These are phyloP conservation scores for Hyphantria cunea DNA, from an alignment of 1,140 invertebrate genomes.

Conservation along the genomic window DNA sequence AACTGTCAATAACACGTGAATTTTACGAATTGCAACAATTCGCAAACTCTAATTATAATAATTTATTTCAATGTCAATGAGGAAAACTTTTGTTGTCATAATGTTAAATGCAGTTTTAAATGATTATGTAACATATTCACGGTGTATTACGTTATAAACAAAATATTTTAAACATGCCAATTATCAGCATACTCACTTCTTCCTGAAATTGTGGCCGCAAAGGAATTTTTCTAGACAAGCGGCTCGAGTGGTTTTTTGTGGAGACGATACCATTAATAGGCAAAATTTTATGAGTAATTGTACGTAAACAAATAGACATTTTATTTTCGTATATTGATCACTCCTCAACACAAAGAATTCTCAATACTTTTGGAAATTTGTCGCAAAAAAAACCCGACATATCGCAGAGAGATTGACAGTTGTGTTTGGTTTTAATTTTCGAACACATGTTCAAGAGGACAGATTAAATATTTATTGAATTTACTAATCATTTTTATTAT, in stretches of 20 bases:
- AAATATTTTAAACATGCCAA: too few species aligned
- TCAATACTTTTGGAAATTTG: constrained; percentile 47
- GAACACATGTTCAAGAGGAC: constrained; percentile 4
- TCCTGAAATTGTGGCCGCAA: constrained; percentile 73
- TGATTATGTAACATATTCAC: too few species aligned
- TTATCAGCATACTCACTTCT: constrained; percentile 64
- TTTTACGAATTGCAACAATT: constrained; percentile 13
- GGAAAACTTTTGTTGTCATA: constrained; percentile 7
- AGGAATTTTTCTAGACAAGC: constrained; percentile 71
- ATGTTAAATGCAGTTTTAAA: too few species aligned
- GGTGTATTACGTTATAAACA: too few species aligned
- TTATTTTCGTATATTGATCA: constrained; percentile 49
- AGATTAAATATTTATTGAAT: too few species aligned
- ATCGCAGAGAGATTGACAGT: constrained; percentile 49
- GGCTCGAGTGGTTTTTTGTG: constrained; percentile 72
- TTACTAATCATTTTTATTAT: constrained; percentile 6
- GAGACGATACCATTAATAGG: constrained; percentile 77
- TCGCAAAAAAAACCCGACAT: constrained; percentile 50
- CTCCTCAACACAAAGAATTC: constrained; percentile 40
- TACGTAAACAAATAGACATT: constrained; percentile 76
- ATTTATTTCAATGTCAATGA: constrained; percentile 48
- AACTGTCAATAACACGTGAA: constrained; percentile 35
- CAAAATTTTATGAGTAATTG: constrained; percentile 71
- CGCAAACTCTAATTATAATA: constrained; percentile 39
- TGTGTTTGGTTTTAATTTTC: constrained; percentile 33